These are phyloP conservation scores for Omphaloscelis lunosa DNA, from an alignment of 2,888 invertebrate genomes.

Conservation along the genomic window DNA sequence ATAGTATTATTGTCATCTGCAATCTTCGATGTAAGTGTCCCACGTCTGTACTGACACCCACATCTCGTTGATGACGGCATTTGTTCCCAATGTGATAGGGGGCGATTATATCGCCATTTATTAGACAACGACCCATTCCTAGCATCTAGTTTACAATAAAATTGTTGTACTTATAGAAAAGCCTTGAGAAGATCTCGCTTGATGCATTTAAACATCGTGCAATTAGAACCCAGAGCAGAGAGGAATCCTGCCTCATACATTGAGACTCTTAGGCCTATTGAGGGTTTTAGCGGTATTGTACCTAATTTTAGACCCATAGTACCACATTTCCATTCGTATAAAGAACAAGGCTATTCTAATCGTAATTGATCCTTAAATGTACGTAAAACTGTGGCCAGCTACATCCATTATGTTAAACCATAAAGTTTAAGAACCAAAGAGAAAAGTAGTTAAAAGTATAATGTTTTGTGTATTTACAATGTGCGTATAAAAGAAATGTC, in stretches of 20 bases:
- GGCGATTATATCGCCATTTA: constrained; percentile 43
- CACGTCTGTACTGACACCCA: constrained; percentile 41
- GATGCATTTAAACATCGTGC: constrained; percentile 18
- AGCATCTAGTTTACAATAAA: constrained; percentile 26
- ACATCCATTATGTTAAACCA: constrained; percentile 9
- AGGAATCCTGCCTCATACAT: constrained; percentile 4
- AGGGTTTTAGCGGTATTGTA: no score
- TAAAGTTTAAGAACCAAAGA: constrained; percentile 44
- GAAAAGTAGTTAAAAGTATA: constrained; percentile 47
- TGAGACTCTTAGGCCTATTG: constrained; percentile 7
- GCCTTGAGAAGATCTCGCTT: not conserved
- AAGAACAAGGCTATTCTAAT: constrained; percentile 18
- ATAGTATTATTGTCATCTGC: constrained; percentile 20
- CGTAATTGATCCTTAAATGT: constrained; percentile 34
- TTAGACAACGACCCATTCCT: constrained; percentile 43
- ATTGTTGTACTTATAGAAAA: constrained; percentile 22
- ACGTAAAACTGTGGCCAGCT: constrained; percentile 25
- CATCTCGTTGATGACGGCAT: constrained; percentile 54
- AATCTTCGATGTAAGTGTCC: constrained; percentile 24
- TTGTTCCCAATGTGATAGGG: constrained; percentile 49
- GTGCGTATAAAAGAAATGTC: constrained; percentile 48
- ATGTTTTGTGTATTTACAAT: constrained; percentile 52
- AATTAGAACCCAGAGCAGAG: not conserved
- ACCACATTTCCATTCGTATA: not conserved
- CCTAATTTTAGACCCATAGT: not conserved